Evolutionary conservation across 2,797 vertebrate genomes (phyloP).

Genomic region (Hephaestus fuliginosus): DNA sequence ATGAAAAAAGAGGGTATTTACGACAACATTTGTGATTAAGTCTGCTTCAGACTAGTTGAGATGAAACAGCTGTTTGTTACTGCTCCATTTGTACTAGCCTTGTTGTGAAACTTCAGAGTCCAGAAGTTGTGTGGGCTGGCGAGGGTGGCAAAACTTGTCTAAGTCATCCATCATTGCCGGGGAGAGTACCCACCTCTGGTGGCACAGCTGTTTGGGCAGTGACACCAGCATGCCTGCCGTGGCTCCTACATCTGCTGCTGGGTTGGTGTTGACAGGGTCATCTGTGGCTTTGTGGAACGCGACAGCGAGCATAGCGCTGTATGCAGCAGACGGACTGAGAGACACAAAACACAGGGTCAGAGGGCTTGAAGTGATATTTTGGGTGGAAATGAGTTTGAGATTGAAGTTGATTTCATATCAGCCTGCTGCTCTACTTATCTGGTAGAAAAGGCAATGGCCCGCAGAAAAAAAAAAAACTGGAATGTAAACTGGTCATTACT

Average conservation of each 20-base stretch:
- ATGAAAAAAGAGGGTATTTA: not conserved
- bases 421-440: conserved; percentile 36
- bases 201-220: conserved; percentile 80
- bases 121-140: conserved; percentile 69
- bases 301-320: conserved; percentile 34
- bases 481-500: conserved; percentile 4
- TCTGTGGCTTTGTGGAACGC: conserved; percentile 59
- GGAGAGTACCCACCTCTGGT: conserved; percentile 69
- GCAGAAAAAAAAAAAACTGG: not conserved
- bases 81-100: conserved; percentile 1
- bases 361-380: conserved; percentile 56
- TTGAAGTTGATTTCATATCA: conserved; percentile 62
- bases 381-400: conserved; percentile 64
- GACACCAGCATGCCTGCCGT: conserved; percentile 64
- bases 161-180: conserved; percentile 76
- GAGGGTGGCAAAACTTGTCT: conserved; percentile 52
- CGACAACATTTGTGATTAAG: conserved; percentile 1
- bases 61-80: conserved; percentile 28
- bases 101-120: conserved; percentile 32
- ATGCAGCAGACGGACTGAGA: conserved; percentile 41
- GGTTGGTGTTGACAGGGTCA: conserved; percentile 66
- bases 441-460: conserved; percentile 6
- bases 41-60: conserved; percentile 4
- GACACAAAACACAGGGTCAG: conserved; percentile 49
- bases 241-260: conserved; percentile 77